Base-by-base conservation (phyloP, 2,888 invertebrate species). In the Athripsodes cinereus region DNA sequence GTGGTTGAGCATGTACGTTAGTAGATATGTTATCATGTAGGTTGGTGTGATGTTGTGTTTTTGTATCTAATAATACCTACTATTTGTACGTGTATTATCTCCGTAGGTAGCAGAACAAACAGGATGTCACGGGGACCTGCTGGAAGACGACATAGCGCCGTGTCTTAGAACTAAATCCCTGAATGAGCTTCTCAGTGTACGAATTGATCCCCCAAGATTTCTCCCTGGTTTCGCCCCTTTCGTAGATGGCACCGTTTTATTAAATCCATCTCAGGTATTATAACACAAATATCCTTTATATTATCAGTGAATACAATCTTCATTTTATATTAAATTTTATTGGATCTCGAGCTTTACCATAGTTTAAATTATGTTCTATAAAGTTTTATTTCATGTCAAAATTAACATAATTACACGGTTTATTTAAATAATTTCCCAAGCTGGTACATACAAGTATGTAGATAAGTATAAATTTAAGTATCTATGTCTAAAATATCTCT, bases 191-290 rank as follows among this genome's bases (percentile, higher is more conserved):
- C 79, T 92, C 57, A 80, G 85, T 40, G 86, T 92, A 47, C 81
- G 83, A 66, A 80, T 92, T 55, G 88, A 91, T 68, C 85, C 89
- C 31, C 94, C 94, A 6, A 76, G 84, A 67, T 92, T 92, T 72
- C 81, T 94, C 55, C 87, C 91, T 34, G 92, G 92, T 20, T 96
- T 95, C 71, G 96, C 94, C n/a, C 96, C 96, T 2, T 94, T 95
- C 71, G 86, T 94, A 66, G 96, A 96, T 73, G 94, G 94, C 65
- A 91, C 91, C 22, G 90, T 92, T 63, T 82, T 92, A 65, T 82
- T 86, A 53, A 83, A 83, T 68, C 84, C 86, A 56, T 75, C 75
- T 68, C 80, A 74, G 71, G 84, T 83, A 74, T 74, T 50, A 50
- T 16, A 16, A 40, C 13, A 40, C 40, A n/a, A 40, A 11, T 6